Base-by-base conservation (phyloP, 1,140 invertebrate genomes). In the Trichonephila clavata region DNA sequence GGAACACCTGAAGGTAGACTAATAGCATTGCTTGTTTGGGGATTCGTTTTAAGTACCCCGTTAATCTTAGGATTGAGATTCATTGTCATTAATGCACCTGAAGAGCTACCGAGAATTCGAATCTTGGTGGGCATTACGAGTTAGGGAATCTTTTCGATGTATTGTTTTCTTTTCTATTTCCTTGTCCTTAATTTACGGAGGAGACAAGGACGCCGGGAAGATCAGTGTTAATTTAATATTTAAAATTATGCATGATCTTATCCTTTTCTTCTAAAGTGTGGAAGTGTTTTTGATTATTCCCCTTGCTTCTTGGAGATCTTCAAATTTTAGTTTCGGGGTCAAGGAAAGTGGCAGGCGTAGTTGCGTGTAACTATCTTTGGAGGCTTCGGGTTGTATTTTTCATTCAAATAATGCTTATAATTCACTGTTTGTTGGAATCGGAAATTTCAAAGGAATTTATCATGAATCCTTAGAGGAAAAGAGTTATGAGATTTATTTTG, bases 131-230 rank as follows among this genome's bases (percentile, higher is more conserved):
- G 18, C 27, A 24, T 3, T 32, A 0, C 4, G 71, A 18, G 7
- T 14, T 14, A 6, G 2, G 16, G 65, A 68, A 24, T 24, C 24
- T 77, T 39, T 77, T 77, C 18, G 4, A 24, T 32, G 18, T 32
- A 16, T 7, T 32, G 6, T 27, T 7, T 24, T 77, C 4, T 18
- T 14, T 27, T 2, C 27, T 20, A 18, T 77, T 77, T 77, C 71
- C 32, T 77, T 39, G 32, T 77, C 32, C 27, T 32, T 77, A 77
- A 77, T 77, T 77, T 77, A 77, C 32, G 71, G 27, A 77, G 27
- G 14, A 39, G 27, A 0, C 71, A 77, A 77, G 71, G 71, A 18
- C 71, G 16, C 20, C 6, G 27, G 18, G 32, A 16, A 2, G 14
- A 77, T 77, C 32, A 39, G 7, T 32, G 5, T 32, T 18, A 77